phyloP scores from a whole-genome alignment of 2,113 vertebrate genomes.

The Mesembrinibis cayennensis region DNA sequence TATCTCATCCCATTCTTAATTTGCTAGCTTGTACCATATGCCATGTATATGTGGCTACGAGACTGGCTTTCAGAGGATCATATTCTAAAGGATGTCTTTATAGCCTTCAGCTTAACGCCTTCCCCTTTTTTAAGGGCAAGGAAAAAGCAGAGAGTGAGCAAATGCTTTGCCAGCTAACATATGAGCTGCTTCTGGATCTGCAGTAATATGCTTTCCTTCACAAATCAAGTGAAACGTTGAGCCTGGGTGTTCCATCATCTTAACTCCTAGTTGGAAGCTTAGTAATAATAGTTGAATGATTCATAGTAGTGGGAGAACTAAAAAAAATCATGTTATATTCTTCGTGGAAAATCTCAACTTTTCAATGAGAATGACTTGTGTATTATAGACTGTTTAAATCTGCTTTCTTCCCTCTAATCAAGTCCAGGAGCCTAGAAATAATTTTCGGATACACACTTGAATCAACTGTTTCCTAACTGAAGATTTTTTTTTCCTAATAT shows the following conservation, averaged over 20 bases:
- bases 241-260: neutral
- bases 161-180: neutral
- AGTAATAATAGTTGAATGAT: neutral
- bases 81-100: neutral
- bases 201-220: rapidly evolving
- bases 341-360: neutral
- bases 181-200: neutral
- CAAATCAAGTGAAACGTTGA: neutral
- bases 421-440: neutral
- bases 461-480: neutral
- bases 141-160: neutral
- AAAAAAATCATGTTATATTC: neutral
- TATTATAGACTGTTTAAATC: neutral
- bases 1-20: neutral
- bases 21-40: neutral
- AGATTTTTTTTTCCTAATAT: neutral
- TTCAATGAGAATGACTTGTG: neutral
- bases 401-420: neutral
- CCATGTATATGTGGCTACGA: neutral
- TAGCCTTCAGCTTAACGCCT: neutral
- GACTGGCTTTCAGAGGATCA: neutral
- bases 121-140: neutral
- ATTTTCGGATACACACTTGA: neutral
- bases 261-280: neutral
- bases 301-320: slow-evolving; percentile 9